phyloP scores from a whole-genome alignment of 2,888 invertebrate species.

The Isoperla grammatica region DNA sequence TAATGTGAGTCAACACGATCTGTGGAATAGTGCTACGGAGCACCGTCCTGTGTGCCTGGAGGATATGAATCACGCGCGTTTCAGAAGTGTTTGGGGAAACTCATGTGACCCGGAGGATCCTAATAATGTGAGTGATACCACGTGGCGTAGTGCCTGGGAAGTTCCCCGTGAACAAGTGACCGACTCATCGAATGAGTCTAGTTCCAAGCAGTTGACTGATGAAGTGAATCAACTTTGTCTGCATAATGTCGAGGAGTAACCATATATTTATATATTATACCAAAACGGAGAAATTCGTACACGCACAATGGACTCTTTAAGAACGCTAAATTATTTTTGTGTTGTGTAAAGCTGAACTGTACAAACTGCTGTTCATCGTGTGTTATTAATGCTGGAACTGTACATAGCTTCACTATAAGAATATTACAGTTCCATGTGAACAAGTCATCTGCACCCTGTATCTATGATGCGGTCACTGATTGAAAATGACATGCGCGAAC shows the following conservation, averaged over 20 bases:
- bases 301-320: too few relatives aligned
- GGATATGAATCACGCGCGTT: neutral
- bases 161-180: neutral
- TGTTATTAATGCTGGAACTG: too few relatives aligned
- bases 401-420: too few relatives aligned
- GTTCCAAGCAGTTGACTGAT: slow-evolving; percentile 17
- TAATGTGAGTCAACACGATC: neutral
- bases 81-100: slow-evolving; percentile 11
- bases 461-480: too few relatives aligned
- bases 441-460: too few relatives aligned
- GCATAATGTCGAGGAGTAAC: slow-evolving; percentile 19
- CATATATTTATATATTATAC: too few relatives aligned
- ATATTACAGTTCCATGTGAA: too few relatives aligned
- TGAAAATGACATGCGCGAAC: too few relatives aligned
- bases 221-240: slow-evolving; percentile 22
- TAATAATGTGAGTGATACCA: neutral
- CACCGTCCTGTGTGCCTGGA: neutral
- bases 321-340: too few relatives aligned
- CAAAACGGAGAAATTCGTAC: too few relatives aligned
- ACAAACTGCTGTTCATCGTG: too few relatives aligned
- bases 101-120: neutral
- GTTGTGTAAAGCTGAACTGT: too few relatives aligned
- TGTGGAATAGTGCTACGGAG: neutral
- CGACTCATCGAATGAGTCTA: slow-evolving; percentile 7
- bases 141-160: neutral